Evolutionary conservation across 2,797 vertebrate genomes (phyloP), one percentile per base, ranked within the genome.

Genomic region (Oreochromis mossambicus): DNA sequence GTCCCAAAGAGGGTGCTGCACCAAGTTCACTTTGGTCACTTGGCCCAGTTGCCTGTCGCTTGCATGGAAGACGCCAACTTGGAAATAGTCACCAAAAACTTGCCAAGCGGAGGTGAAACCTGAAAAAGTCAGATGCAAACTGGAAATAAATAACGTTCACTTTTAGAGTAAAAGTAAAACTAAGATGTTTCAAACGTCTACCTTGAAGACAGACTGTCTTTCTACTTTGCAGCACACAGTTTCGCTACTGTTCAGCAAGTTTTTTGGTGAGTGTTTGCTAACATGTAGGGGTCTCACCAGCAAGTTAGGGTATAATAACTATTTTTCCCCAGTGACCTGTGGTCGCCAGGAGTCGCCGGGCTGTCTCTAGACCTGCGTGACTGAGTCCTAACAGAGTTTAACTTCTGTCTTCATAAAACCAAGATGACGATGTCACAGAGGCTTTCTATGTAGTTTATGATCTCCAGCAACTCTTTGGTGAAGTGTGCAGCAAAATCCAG

Each of bases 301-400:
- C 12, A 41, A 41, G 36, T 41, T 41, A 41, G 12, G n/a, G 36
- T 61, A 11, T 4, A 68, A 68, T 41, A 68, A 41, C 36, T 6
- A 24, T 68, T 24, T 68, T 68, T 6, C 36, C 36, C 12, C 13
- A 41, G 63, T 9, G 36, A 68, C n/a, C 12, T 68, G n/a, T 13
- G 3, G 38, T 68, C 1, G 5, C n/a, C n/a, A 43, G 63, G 38
- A 43, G n/a, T 68, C 13, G 0, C 13, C n/a, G 1, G 8, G n/a
- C n/a, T 9, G 36, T 68, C 26, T 56, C 55, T 56, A 29, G 26
- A 15, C 55, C 52, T 55, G 52, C 21, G 1, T 13, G 26, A 15
- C 7, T 58, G 14, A 8, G 26, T 17, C n/a, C 12, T 68, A 24
- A 68, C 13, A 12, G n/a, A 68, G n/a, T 24, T 24, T 24, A 14